phyloP scores from a whole-genome alignment of 2,797 vertebrate genomes.

The Octomys mimax region DNA sequence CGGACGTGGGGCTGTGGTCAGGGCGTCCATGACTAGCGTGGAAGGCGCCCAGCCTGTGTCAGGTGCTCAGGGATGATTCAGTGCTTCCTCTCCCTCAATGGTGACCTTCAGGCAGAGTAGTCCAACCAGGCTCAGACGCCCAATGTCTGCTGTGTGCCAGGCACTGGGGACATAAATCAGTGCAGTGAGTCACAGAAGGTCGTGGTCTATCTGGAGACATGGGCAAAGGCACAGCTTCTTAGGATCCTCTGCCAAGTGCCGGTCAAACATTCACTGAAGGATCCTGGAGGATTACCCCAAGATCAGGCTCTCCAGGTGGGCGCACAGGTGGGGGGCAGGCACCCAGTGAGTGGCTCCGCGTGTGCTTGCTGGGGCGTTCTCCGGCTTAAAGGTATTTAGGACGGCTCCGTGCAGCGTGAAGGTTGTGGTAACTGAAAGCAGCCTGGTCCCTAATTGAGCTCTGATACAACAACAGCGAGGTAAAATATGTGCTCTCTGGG shows the following conservation, averaged over 20 bases:
- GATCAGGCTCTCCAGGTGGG: neutral
- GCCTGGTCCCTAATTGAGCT: neutral
- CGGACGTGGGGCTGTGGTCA: neutral
- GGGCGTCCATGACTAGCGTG: neutral
- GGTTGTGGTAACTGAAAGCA: slow-evolving; percentile 11
- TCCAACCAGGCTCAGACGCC: neutral
- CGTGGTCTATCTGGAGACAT: neutral
- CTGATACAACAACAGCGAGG: neutral
- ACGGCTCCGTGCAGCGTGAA: neutral
- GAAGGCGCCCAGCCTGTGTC: neutral
- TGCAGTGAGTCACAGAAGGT: neutral
- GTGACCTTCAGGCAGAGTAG: neutral
- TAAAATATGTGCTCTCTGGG: neutral
- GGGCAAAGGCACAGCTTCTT: fast-evolving
- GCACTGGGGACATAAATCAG: neutral
- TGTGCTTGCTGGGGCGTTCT: neutral
- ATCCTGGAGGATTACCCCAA: neutral
- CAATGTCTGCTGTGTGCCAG: neutral
- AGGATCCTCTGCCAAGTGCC: fast-evolving
- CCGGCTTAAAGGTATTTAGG: neutral
- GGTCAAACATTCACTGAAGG: fast-evolving
- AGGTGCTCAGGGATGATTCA: neutral
- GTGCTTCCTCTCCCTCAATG: neutral
- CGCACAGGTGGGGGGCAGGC: too few relatives aligned
- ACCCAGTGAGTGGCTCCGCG: neutral